Evolutionary conservation across 2,797 vertebrate species (phyloP).

Genomic region (Eutrigla gurnardus): DNA sequence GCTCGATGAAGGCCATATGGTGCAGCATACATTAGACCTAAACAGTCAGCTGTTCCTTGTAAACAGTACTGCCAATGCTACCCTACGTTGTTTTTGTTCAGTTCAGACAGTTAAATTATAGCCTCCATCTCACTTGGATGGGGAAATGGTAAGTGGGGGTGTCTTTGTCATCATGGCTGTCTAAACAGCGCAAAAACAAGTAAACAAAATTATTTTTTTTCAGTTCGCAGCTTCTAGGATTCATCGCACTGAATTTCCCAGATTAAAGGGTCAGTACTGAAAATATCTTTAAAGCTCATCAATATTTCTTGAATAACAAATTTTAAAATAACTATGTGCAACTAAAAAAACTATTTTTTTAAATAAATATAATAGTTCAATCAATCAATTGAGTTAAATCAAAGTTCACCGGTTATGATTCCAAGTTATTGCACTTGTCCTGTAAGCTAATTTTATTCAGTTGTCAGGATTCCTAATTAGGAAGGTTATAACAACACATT

Average conservation of each 20-base stretch:
- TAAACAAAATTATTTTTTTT: constrained; percentile 1
- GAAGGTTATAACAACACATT: neutral
- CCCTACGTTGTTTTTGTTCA: neutral
- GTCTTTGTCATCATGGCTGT: constrained; percentile 22
- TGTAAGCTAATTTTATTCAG: no score
- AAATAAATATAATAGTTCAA: neutral
- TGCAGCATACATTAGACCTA: neutral
- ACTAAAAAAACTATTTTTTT: no score
- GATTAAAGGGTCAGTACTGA: constrained; percentile 2
- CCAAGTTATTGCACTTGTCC: neutral
- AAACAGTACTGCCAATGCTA: neutral
- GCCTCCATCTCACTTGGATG: constrained; percentile 9
- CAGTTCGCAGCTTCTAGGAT: constrained; percentile 2
- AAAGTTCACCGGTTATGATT: neutral
- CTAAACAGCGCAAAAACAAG: constrained; percentile 22
- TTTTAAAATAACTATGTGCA: no score
- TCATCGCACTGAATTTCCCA: neutral
- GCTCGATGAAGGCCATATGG: neutral
- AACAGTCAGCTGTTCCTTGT: constrained; percentile 7
- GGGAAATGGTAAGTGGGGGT: neutral
- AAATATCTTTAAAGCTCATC: constrained; percentile 1
- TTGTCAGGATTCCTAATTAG: neutral
- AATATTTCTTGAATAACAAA: neutral
- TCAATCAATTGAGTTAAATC: no score
- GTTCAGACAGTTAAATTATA: constrained; percentile 40